Percentiles rank a stretch among this genome's conserved stretches.
These are phyloP conservation scores for Ochlodes sylvanus DNA, from an alignment of 2,888 invertebrate species.

Conservation along the genomic window DNA sequence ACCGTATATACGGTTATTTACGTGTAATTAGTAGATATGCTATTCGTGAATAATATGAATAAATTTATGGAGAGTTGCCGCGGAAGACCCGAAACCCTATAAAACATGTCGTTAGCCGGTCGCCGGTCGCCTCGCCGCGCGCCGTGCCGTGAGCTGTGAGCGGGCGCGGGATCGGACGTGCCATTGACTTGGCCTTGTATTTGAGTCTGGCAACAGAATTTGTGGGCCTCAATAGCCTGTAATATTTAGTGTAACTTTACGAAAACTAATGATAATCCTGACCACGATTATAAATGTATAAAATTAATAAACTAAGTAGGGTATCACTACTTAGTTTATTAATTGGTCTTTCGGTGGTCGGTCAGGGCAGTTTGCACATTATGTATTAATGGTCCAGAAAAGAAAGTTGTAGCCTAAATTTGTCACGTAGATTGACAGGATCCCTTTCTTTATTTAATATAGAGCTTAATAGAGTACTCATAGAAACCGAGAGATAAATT, in stretches of 20 bases:
- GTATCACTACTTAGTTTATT: too few relatives aligned
- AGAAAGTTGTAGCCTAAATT: too few relatives aligned
- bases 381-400: too few relatives aligned
- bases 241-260: slow-evolving; percentile 14
- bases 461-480: too few relatives aligned
- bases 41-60: slow-evolving; percentile 19
- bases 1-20: slow-evolving; percentile 4
- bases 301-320: too few relatives aligned
- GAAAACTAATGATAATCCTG: neutral
- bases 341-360: too few relatives aligned
- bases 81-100: slow-evolving; percentile 37
- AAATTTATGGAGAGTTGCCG: slow-evolving; percentile 20
- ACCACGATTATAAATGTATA: too few relatives aligned
- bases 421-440: too few relatives aligned
- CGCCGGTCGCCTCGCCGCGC: too few relatives aligned
- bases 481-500: too few relatives aligned
- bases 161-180: slow-evolving; percentile 53
- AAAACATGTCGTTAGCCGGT: slow-evolving; percentile 54
- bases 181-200: slow-evolving; percentile 72
- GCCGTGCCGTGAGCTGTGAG: slow-evolving; percentile 43
- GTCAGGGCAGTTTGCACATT: too few relatives aligned
- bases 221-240: slow-evolving; percentile 28
- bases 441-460: too few relatives aligned
- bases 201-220: slow-evolving; percentile 60
- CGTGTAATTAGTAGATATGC: slow-evolving; percentile 14